Evolutionary conservation across 2,113 vertebrate genomes (phyloP).

Genomic region (Nyctereutes procyonoides): DNA sequence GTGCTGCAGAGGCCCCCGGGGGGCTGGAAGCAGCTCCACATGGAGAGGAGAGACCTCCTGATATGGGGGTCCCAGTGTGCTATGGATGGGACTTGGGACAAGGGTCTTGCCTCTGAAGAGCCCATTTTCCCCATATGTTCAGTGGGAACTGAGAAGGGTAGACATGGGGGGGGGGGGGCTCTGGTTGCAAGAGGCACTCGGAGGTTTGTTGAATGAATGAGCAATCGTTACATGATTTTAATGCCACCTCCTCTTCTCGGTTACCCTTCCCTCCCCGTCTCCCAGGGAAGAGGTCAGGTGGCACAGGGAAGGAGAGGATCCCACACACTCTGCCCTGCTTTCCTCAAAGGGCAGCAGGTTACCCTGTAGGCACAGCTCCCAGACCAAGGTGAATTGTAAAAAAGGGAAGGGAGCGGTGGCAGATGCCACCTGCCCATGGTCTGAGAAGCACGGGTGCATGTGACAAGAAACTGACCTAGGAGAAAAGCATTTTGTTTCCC

Average conservation of each 20-base stretch:
- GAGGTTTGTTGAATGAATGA: slow-evolving; percentile 40
- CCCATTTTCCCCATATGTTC: background rate
- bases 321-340: too few species aligned
- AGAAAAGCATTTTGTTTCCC: background rate
- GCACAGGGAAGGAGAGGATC: background rate
- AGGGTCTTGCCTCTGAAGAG: background rate
- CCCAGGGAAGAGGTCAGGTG: background rate
- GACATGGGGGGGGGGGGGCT: background rate
- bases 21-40: background rate
- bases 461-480: background rate
- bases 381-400: background rate
- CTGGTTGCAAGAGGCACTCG: background rate
- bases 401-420: background rate
- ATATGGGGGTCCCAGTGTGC: background rate
- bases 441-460: background rate
- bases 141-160: background rate
- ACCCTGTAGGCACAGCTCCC: background rate
- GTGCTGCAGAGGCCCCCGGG: background rate
- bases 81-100: background rate
- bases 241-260: background rate
- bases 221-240: background rate
- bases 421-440: background rate
- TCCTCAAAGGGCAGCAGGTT: background rate
- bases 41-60: background rate
- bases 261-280: background rate